phyloP scores from a whole-genome alignment of 2,888 invertebrate species.

The Eutolmus rufibarbis region DNA sequence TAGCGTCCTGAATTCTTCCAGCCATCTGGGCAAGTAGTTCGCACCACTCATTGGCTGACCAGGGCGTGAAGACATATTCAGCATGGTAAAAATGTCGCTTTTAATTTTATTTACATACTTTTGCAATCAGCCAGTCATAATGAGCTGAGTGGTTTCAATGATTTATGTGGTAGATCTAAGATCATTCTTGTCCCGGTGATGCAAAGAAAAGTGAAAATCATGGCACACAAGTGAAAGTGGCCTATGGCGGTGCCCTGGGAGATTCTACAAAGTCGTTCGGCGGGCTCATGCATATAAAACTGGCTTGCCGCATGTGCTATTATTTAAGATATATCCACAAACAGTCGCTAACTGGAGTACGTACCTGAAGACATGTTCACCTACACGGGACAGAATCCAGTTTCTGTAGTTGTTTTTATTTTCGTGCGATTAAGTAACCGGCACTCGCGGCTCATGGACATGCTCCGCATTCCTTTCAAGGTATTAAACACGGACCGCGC shows the following conservation, averaged over 20 bases:
- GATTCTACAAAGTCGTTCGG: not conserved
- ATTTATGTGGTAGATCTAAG: not conserved
- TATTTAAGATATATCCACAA: not conserved
- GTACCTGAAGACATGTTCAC: not conserved
- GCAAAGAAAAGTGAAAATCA: not conserved
- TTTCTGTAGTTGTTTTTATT: conserved; percentile 14
- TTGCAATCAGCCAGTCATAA: not conserved
- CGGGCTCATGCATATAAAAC: not conserved
- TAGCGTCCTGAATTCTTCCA: not conserved
- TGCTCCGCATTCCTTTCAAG: conserved; percentile 34
- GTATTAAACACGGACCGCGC: conserved; percentile 1
- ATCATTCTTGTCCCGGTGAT: not conserved
- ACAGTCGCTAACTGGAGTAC: not conserved
- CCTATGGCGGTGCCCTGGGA: not conserved
- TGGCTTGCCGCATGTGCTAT: not conserved
- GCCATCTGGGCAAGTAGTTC: not conserved
- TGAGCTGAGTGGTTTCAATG: not conserved
- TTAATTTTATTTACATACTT: not conserved
- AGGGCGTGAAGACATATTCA: not conserved
- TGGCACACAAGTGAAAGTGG: not conserved
- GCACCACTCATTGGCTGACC: not conserved
- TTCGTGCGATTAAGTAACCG: conserved; percentile 23
- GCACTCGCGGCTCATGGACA: conserved; percentile 12
- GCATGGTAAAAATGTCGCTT: not conserved
- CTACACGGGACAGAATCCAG: conserved; percentile 3